Evolutionary conservation across 2,888 invertebrate species (phyloP), one percentile per base, ranked within the genome.

Genomic region (Tetranychus piercei): DNA sequence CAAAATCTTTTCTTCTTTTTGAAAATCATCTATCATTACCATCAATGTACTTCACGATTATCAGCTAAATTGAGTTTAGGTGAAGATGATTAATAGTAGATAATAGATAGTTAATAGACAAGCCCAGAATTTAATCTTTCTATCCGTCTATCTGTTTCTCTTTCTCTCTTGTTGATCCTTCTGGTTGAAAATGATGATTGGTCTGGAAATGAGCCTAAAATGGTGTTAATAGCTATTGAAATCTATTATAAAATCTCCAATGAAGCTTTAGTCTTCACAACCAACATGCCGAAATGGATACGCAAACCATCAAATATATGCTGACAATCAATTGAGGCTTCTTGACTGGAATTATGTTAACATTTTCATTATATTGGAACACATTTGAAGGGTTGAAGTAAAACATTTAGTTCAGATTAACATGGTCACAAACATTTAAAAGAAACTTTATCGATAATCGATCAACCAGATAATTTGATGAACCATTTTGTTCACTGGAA

Each of bases 41-140:
- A 55, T 55, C 55, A 55, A 55, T 55, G 15, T 15, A 15, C 55
- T 55, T 55, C 15, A 15, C 55, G 15, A 15, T 55, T 15, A 55
- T 55, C 55, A 55, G 55, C 15, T 55, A 55, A 55, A 55, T 55
- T 55, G 15, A 55, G 55, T 15, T 55, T 55, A 55, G 55, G 55
- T 55, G 55, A 55, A 55, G 55, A 55, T 55, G 55, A 55, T 6
- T n/a, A n/a, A n/a, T n/a, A n/a, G n/a, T n/a, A n/a, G n/a, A n/a
- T n/a, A n/a, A n/a, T n/a, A n/a, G n/a, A n/a, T 55, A 55, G 55
- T 55, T 55, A 55, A 55, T 55, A 55, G 55, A 55, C 55, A 55
- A 55, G 55, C 55, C 55, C 15, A 55, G 11, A 55, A 15, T 15
- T 55, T 55, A 55, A 55, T 15, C 55, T 55, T 55, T 55, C 15